Evolutionary conservation across 2,888 invertebrate genomes (phyloP).

Genomic region (Acrobasis repandana): DNA sequence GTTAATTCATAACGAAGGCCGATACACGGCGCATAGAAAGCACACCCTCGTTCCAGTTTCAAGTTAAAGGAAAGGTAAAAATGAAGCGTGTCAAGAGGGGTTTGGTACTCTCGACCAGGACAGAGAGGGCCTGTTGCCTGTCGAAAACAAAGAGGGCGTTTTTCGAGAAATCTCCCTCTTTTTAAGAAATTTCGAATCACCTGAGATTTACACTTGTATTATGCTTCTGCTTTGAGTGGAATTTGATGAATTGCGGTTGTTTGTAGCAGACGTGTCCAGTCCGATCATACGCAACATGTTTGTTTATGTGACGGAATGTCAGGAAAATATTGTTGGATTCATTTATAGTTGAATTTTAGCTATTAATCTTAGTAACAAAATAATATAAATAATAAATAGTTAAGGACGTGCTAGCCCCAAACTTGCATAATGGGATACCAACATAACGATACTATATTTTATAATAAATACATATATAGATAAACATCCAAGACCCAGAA

Average conservation of each 20-base stretch:
- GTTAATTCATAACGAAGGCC: conserved; percentile 58
- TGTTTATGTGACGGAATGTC: background rate
- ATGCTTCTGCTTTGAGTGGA: conserved; percentile 36
- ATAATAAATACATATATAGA: no score
- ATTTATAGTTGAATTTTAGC: no score
- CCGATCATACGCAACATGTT: background rate
- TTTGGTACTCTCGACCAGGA: conserved; percentile 63
- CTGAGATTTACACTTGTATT: conserved; percentile 63
- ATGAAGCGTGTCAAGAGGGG: conserved; percentile 78
- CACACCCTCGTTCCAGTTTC: conserved; percentile 64
- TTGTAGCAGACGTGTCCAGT: background rate
- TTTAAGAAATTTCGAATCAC: conserved; percentile 59
- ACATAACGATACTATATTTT: no score
- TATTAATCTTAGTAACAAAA: no score
- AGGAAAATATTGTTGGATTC: background rate
- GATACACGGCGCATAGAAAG: conserved; percentile 57
- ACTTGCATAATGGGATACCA: no score
- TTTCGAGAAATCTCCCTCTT: conserved; percentile 55
- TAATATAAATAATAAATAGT: no score
- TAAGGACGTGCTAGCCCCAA: no score
- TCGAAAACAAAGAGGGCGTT: conserved; percentile 73
- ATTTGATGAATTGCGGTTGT: conserved; percentile 23
- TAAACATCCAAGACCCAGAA: no score
- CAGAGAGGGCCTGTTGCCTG: conserved; percentile 66
- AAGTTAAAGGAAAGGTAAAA: conserved; percentile 76